phyloP scores from a whole-genome alignment of 2,113 vertebrate genomes.

The Cichladusa arquata region DNA sequence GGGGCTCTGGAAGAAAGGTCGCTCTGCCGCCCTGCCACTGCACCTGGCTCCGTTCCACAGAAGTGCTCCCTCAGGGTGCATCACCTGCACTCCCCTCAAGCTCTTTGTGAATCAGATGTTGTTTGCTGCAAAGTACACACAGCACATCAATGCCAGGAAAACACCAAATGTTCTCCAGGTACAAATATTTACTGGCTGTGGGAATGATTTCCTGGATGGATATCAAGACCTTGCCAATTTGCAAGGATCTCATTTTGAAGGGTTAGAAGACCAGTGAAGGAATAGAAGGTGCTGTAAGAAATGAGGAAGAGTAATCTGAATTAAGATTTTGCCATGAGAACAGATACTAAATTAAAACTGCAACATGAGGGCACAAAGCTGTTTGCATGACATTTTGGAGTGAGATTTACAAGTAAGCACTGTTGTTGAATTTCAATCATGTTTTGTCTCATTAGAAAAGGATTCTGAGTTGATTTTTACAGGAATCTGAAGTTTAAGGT shows the following conservation, averaged over 20 bases:
- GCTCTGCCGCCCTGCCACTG: rapidly evolving
- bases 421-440: not conserved
- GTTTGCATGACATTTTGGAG: not conserved
- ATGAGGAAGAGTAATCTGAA: not conserved
- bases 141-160: not conserved
- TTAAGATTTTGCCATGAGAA: not conserved
- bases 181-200: not conserved
- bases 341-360: not conserved
- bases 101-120: not conserved
- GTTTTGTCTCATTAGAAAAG: not conserved
- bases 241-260: not conserved
- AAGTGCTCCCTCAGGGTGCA: not conserved
- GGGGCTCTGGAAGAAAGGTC: rapidly evolving
- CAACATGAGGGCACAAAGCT: not conserved
- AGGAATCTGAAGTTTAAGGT: not conserved
- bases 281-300: not conserved
- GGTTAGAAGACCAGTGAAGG: not conserved
- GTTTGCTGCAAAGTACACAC: not conserved
- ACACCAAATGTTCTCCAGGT: not conserved
- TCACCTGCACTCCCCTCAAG: not conserved
- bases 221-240: not conserved
- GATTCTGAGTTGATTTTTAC: not conserved
- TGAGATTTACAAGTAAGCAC: not conserved
- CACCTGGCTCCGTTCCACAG: not conserved
- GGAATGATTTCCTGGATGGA: not conserved